Percentiles rank a stretch among this genome's conserved stretches.
These are phyloP conservation scores for Poeciliopsis turneri DNA, from an alignment of 2,797 vertebrate genomes.

Conservation along the genomic window DNA sequence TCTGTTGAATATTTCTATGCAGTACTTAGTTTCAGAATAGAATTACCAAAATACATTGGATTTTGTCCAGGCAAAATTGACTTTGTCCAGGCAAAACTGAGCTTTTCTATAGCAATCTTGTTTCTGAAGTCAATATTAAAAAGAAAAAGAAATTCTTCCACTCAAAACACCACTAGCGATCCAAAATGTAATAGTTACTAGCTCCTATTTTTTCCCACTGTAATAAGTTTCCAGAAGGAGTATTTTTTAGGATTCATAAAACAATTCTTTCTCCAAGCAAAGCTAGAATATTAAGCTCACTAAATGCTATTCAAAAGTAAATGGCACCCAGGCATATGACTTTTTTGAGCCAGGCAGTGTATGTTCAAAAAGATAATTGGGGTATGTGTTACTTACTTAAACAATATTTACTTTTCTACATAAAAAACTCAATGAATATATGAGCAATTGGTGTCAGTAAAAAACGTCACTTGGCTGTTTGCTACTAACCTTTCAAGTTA, in stretches of 20 bases:
- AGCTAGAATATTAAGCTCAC: not conserved
- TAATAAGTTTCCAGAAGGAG: not conserved
- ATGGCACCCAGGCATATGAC: not conserved
- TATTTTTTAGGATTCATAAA: not conserved
- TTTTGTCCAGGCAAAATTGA: not conserved
- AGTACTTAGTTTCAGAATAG: not conserved
- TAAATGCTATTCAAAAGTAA: not conserved
- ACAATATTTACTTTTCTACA: conserved; percentile 46
- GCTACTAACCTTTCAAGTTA: conserved; percentile 99
- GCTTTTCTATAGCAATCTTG: not conserved
- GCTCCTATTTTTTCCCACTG: not conserved
- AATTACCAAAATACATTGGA: not conserved
- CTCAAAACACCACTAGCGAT: not conserved
- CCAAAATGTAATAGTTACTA: not conserved
- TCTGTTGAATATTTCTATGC: not conserved
- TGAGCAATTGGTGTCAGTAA: conserved; percentile 84
- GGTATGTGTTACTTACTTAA: conserved; percentile 11
- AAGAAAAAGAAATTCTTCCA: not conserved
- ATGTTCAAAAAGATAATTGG: not conserved
- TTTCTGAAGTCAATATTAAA: not conserved
- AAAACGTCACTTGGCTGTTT: conserved; percentile 99
- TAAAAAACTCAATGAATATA: conserved; percentile 64
- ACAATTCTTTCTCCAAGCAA: not conserved
- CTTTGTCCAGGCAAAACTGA: not conserved
- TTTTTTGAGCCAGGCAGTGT: conserved; percentile 20